phyloP scores from a whole-genome alignment of 2,797 vertebrate genomes.

The Rousettus madagascariensis region DNA sequence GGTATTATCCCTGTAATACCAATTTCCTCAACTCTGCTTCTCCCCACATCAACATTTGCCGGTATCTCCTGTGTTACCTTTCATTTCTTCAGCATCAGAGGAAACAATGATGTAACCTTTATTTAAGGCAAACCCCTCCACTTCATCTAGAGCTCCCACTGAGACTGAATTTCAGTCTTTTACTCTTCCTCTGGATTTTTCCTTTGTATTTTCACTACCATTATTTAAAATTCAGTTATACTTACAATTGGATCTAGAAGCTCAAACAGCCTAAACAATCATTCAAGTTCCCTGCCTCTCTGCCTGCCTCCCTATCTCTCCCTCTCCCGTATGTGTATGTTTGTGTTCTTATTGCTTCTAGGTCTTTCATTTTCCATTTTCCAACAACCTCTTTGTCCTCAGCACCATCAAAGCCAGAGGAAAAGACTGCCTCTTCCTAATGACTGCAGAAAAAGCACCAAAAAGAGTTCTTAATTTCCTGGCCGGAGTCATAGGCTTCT shows the following conservation, averaged over 20 bases:
- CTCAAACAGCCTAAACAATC: background rate
- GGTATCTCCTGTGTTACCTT: background rate
- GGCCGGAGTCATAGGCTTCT: background rate
- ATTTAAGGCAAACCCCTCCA: background rate
- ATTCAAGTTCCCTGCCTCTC: background rate
- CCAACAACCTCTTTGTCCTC: background rate
- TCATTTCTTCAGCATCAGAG: background rate
- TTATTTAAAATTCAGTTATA: background rate
- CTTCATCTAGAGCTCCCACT: background rate
- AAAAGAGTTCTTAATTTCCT: background rate
- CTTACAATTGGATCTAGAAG: background rate
- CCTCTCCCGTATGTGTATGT: background rate
- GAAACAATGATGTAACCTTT: background rate
- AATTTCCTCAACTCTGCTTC: background rate
- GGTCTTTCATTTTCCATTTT: background rate
- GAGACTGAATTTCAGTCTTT: background rate
- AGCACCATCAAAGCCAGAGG: background rate
- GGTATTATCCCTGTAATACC: background rate
- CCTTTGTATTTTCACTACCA: background rate
- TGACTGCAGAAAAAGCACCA: background rate
- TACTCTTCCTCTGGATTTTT: background rate
- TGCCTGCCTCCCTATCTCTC: fast-evolving
- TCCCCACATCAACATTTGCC: background rate
- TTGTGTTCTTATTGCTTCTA: background rate
- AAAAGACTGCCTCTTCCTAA: background rate